Percentiles rank a stretch among this genome's conserved stretches.
These are phyloP conservation scores for Agapornis canus DNA, from an alignment of 2,797 vertebrate genomes.

Conservation along the genomic window DNA sequence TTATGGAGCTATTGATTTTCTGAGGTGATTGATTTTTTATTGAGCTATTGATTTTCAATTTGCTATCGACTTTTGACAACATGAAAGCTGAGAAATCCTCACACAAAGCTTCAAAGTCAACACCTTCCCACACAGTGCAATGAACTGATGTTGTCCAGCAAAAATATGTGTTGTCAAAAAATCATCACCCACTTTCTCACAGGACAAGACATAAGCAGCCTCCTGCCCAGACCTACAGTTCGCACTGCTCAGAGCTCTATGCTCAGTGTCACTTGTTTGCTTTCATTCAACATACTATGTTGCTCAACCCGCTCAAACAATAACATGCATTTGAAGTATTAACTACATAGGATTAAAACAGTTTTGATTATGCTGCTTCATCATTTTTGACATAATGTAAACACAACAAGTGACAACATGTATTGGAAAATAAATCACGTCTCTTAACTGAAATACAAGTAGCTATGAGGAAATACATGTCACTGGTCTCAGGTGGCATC, in stretches of 20 bases:
- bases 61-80: background rate
- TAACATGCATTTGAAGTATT: background rate
- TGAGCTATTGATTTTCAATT: background rate
- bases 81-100: background rate
- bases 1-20: background rate
- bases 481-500: background rate
- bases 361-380: slow-evolving; percentile 24
- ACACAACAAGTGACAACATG: slow-evolving; percentile 19
- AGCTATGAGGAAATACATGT: slow-evolving; percentile 22
- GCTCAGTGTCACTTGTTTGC: background rate
- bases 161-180: background rate
- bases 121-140: background rate
- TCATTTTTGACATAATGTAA: slow-evolving; percentile 21
- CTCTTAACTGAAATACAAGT: slow-evolving; percentile 2
- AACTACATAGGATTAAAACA: background rate
- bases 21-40: background rate
- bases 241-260: background rate
- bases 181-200: background rate
- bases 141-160: background rate
- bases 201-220: background rate
- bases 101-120: background rate
- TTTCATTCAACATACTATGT: background rate
- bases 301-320: slow-evolving; percentile 1
- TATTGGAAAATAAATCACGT: background rate
- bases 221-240: background rate